These are phyloP conservation scores for Adineta ricciae DNA, from an alignment of 2,888 invertebrate species.

Conservation along the genomic window DNA sequence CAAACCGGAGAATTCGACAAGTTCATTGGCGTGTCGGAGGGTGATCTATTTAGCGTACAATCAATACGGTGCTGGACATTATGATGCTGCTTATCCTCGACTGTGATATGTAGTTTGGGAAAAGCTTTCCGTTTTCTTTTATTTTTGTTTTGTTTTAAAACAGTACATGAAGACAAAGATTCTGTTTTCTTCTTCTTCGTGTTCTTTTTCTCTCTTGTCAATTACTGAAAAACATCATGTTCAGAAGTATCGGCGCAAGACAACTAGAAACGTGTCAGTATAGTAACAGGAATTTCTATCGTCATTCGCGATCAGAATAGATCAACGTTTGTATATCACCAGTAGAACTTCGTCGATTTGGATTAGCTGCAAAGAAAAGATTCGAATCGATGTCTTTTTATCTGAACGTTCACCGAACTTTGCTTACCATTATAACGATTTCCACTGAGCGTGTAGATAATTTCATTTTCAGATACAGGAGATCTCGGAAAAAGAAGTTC, in stretches of 20 bases:
- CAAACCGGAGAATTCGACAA: background rate
- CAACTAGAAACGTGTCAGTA: background rate
- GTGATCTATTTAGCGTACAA: background rate
- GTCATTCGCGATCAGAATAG: background rate
- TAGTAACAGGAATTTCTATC: background rate
- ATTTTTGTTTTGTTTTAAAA: background rate
- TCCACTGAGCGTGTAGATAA: background rate
- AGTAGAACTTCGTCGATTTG: background rate
- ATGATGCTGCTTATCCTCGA: constrained; percentile 1
- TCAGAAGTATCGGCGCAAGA: background rate
- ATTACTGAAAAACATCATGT: background rate
- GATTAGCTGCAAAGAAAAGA: background rate
- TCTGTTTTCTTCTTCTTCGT: background rate
- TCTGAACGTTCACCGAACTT: no score
- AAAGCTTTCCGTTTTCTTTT: background rate
- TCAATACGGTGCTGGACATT: background rate
- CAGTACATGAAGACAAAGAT: background rate
- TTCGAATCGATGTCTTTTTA: no score
- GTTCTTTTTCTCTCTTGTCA: background rate
- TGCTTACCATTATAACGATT: no score
- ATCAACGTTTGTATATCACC: background rate
- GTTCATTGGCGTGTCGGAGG: background rate
- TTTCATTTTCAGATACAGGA: background rate
- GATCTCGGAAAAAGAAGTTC: no score
- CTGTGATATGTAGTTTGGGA: background rate